A percentile compares a stretch with the other conserved stretches of the same genome.
Conservation (phyloP, 2,797 vertebrate genomes). For the Eleutherodactylus coqui region DNA sequence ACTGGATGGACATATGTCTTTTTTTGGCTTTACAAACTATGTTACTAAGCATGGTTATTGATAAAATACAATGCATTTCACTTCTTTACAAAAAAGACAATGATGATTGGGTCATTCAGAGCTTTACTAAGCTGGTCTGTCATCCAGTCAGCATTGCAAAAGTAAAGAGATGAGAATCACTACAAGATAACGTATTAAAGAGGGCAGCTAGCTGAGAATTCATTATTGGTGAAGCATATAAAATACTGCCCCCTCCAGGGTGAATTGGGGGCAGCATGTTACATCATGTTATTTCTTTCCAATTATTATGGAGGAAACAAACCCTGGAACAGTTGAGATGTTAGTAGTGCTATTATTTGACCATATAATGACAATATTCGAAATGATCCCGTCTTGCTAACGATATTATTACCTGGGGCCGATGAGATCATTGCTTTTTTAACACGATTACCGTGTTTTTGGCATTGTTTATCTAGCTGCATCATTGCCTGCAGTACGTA, state of each 20-base stretch:
- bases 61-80: too few species aligned
- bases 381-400: slow-evolving; percentile 33
- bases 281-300: neutral
- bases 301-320: neutral
- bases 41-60: too few species aligned
- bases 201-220: neutral
- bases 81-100: too few species aligned
- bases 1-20: too few species aligned
- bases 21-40: too few species aligned
- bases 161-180: neutral
- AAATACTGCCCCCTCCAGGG: neutral
- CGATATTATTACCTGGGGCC: slow-evolving; percentile 27
- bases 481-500: slow-evolving; percentile 55
- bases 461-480: slow-evolving; percentile 55
- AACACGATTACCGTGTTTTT: slow-evolving; percentile 37
- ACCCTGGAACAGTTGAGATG: neutral
- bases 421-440: slow-evolving; percentile 38
- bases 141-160: too few species aligned
- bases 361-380: slow-evolving; percentile 39
- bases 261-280: neutral
- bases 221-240: neutral
- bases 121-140: too few species aligned
- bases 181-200: neutral
- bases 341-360: slow-evolving; percentile 12
- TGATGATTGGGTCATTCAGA: too few species aligned